Evolutionary conservation across 2,797 vertebrate genomes (phyloP), one percentile per base, ranked within the genome.

Genomic region (Meriones psammophilus): DNA sequence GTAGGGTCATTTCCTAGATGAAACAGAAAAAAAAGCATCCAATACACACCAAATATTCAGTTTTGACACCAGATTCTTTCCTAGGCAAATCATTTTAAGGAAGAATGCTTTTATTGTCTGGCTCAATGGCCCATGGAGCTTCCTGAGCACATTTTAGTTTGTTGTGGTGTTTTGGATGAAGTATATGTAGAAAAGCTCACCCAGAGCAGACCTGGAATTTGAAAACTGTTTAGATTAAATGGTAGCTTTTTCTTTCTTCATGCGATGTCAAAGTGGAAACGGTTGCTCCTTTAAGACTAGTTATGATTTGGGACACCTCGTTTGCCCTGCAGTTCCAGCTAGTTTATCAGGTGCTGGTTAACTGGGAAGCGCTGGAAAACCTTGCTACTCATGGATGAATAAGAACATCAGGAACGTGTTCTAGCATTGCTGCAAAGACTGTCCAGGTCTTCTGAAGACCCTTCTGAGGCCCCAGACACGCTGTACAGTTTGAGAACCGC

Each of bases 11-110:
- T n/a, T 92, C 78, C 66, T 88, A 88, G 26, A 80, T 88, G 17
- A 95, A 95, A 50, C 62, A 88, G 50, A 76, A 74, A 87, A 92
- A 87, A 81, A 20, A 18, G 26, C 58, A 28, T 39, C 39, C 10
- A 22, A 39, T 3, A 74, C 2, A 46, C 3, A 42, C 58, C 30
- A 83, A 94, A 84, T 64, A 66, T 79, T 87, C 30, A 69, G 58
- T 2, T 68, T 71, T 74, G 42, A 87, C 14, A 73, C 26, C 13
- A 68, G 1, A 71, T 54, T 30, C 58, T 64, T 64, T 79, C 36
- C 33, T 39, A 58, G 42, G 76, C 92, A 83, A 94, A 94, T n/a
- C 60, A 76, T 69, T 95, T 89, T 80, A 24, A 30, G 58, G 69
- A 62, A 79, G 33, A 93, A 94, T 22, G 39, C 68, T 22, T 68